These are phyloP conservation scores for Watsonalla cultraria DNA, from an alignment of 2,888 invertebrate genomes.

Conservation along the genomic window DNA sequence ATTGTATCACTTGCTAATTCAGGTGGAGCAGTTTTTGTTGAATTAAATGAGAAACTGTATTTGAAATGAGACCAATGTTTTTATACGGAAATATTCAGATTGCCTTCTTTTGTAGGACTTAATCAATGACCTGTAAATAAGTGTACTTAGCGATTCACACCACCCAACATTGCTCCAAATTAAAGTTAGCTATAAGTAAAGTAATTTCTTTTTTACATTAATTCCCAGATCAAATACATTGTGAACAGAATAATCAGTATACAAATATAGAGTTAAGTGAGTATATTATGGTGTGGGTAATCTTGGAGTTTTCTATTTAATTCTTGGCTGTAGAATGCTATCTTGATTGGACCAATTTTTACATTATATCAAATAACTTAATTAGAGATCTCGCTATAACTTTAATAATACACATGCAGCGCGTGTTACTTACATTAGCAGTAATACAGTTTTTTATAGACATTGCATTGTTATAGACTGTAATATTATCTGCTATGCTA, in stretches of 20 bases:
- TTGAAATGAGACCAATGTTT: background rate
- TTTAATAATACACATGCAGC: no score
- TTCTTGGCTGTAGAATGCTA: no score
- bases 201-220: background rate
- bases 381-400: no score
- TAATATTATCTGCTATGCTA: no score
- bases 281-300: no score
- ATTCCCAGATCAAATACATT: background rate
- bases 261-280: no score
- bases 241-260: background rate
- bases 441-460: no score
- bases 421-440: no score
- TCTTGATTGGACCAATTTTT: no score
- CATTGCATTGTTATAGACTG: no score
- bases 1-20: background rate
- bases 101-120: background rate
- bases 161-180: background rate
- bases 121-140: background rate
- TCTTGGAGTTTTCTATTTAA: no score
- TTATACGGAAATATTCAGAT: background rate
- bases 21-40: background rate
- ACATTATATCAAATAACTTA: no score
- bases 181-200: background rate
- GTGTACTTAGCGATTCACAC: background rate
- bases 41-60: background rate